These are phyloP conservation scores for Eumeta japonica DNA, from an alignment of 1,140 invertebrate genomes.

Conservation along the genomic window DNA sequence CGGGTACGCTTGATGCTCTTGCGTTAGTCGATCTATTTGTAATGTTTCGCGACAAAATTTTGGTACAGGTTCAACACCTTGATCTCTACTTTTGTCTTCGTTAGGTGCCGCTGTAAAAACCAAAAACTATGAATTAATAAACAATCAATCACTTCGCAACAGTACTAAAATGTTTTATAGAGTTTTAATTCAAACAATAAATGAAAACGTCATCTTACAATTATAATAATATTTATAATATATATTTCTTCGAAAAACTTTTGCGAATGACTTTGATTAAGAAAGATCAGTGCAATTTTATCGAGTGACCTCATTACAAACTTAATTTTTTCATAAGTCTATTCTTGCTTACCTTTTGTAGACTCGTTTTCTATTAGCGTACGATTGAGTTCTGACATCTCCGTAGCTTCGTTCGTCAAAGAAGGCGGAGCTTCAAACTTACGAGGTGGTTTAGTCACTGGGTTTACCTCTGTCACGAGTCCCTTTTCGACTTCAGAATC, in stretches of 20 bases:
- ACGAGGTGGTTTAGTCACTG: constrained; percentile 72
- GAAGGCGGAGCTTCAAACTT: constrained; percentile 65
- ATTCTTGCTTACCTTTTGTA: constrained; percentile 69
- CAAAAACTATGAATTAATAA: too few species aligned
- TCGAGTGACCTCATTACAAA: too few species aligned
- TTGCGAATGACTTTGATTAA: too few species aligned
- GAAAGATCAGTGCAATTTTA: too few species aligned
- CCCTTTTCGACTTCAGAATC: constrained; percentile 72
- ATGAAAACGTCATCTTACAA: constrained; percentile 1
- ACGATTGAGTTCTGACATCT: constrained; percentile 77
- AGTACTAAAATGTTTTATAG: too few species aligned
- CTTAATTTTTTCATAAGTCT: too few species aligned
- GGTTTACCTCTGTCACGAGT: constrained; percentile 74
- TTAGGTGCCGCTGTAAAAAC: constrained; percentile 45
- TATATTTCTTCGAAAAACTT: too few species aligned
- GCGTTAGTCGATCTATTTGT: constrained; percentile 46
- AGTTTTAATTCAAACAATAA: too few species aligned
- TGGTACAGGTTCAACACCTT: constrained; percentile 45
- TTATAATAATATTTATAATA: too few species aligned
- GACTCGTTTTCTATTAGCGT: constrained; percentile 70
- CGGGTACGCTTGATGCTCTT: constrained; percentile 62
- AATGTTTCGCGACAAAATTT: constrained; percentile 45
- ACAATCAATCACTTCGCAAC: too few species aligned
- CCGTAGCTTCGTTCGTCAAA: constrained; percentile 65
- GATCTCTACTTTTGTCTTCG: constrained; percentile 60